phyloP scores from a whole-genome alignment of 1,140 invertebrate species.

The Zaprionus vittiger region DNA sequence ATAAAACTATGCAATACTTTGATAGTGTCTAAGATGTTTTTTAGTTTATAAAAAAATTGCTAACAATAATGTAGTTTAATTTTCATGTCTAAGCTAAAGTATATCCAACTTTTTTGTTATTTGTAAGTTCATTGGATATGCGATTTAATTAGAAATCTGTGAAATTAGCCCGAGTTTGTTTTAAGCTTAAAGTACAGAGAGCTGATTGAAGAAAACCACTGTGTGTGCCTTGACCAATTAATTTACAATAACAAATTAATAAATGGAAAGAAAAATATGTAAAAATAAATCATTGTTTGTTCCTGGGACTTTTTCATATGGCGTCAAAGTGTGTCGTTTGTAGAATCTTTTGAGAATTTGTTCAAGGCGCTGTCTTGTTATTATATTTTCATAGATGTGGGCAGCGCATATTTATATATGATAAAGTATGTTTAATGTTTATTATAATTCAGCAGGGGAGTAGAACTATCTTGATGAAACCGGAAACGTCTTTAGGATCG shows the following conservation, averaged over 20 bases:
- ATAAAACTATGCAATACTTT: constrained; percentile 64
- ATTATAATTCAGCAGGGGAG: no score
- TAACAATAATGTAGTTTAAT: constrained; percentile 79
- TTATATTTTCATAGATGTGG: no score
- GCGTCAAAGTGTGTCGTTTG: no score
- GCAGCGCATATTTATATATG: no score
- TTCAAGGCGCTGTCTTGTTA: no score
- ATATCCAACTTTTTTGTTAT: constrained; percentile 60
- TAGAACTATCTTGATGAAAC: no score
- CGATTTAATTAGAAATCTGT: constrained; percentile 35
- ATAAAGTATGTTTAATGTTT: no score
- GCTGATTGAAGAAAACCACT: constrained; percentile 52
- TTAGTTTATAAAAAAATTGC: constrained; percentile 73
- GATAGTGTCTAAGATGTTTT: constrained; percentile 74
- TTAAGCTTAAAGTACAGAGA: constrained; percentile 19
- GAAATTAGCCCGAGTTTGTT: constrained; percentile 50
- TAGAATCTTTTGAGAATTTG: no score
- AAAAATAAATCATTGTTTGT: constrained; percentile 17
- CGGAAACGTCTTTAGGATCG: no score
- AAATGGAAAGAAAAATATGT: constrained; percentile 70
- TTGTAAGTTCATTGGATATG: constrained; percentile 66
- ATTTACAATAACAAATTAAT: constrained; percentile 79
- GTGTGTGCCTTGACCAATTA: constrained; percentile 74
- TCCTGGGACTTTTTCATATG: neutral
- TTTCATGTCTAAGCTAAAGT: constrained; percentile 59